Evolutionary conservation across 2,888 invertebrate genomes (phyloP).

Genomic region (Fissipunctia ypsillon): DNA sequence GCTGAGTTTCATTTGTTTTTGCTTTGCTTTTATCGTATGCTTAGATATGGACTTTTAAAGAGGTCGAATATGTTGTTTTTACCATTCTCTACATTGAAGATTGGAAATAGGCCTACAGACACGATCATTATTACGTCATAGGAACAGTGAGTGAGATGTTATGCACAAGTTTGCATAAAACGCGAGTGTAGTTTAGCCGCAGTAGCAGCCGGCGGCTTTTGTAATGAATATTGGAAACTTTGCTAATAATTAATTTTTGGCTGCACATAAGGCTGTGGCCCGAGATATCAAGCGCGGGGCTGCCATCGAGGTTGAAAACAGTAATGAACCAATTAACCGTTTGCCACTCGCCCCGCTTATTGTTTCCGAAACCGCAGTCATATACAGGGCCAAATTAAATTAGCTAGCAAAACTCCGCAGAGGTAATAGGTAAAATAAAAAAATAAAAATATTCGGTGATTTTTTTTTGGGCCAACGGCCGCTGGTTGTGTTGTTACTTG

Average conservation of each 20-base stretch:
- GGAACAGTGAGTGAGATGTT: neutral
- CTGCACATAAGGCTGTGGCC: neutral
- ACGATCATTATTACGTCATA: neutral
- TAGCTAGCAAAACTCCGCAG: too few relatives aligned
- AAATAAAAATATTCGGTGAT: too few relatives aligned
- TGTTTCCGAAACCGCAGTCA: neutral
- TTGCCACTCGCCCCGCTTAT: neutral
- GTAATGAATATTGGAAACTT: neutral
- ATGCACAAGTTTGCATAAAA: neutral
- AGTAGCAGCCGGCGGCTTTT: neutral
- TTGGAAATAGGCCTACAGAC: neutral
- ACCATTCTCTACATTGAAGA: neutral
- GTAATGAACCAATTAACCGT: neutral
- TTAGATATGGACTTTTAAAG: too few relatives aligned
- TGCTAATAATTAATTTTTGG: neutral
- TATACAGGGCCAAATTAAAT: too few relatives aligned
- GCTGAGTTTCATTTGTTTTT: neutral
- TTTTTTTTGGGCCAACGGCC: too few relatives aligned
- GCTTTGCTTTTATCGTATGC: neutral
- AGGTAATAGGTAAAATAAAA: too few relatives aligned
- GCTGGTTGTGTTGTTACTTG: too few relatives aligned
- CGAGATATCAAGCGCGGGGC: too few relatives aligned
- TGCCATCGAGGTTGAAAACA: neutral
- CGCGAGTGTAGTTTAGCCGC: neutral
- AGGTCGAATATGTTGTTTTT: neutral